Conservation (phyloP, 2,797 vertebrate species). For the Sebastes oblongus region DNA sequence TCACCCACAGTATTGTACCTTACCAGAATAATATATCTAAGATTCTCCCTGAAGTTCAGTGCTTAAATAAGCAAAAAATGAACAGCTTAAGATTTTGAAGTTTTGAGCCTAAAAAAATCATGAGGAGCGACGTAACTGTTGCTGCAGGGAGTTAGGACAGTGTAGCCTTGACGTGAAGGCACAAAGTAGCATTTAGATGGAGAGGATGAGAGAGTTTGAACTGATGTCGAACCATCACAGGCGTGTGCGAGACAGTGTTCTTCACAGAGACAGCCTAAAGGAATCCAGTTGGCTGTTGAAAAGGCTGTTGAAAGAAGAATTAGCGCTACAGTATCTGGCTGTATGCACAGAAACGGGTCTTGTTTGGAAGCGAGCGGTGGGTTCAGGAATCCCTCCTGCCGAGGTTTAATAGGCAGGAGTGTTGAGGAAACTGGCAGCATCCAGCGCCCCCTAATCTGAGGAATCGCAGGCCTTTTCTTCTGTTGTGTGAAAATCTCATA, state of each 20-base stretch:
- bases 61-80: not conserved
- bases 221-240: constrained; percentile 12
- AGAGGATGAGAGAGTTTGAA: constrained; percentile 7
- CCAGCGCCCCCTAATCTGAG: constrained; percentile 4
- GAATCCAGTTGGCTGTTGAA: constrained; percentile 20
- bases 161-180: not conserved
- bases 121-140: not conserved
- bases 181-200: not conserved
- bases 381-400: constrained; percentile 28
- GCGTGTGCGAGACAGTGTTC: not conserved
- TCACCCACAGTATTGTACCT: not conserved
- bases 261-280: constrained; percentile 12
- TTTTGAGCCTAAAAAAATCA: not conserved
- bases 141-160: not conserved
- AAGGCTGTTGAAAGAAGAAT: constrained; percentile 29
- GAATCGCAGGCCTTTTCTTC: constrained; percentile 35
- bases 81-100: not conserved
- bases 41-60: not conserved
- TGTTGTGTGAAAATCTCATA: constrained; percentile 36
- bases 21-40: not conserved
- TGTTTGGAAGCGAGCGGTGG: constrained; percentile 29
- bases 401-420: constrained; percentile 42
- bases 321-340: constrained; percentile 10
- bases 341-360: constrained; percentile 15
- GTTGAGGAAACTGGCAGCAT: constrained; percentile 31